These are phyloP conservation scores for Scomberomorus guttatus DNA, from an alignment of 2,797 vertebrate species.

Conservation along the genomic window DNA sequence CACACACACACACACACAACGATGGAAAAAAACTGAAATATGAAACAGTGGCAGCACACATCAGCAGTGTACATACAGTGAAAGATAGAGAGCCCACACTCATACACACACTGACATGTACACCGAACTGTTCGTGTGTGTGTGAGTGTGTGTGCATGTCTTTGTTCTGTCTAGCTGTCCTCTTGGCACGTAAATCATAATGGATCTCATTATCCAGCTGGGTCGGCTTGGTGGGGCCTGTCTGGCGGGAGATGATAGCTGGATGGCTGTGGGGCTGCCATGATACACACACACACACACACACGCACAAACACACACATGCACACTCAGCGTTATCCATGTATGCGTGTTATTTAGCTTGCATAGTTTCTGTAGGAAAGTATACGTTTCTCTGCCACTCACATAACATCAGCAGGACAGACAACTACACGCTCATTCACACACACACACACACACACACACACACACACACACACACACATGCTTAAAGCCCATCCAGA, in stretches of 20 bases:
- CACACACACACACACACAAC: neutral
- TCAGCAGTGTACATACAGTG: conserved; percentile 58
- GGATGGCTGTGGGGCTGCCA: conserved; percentile 69
- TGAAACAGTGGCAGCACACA: conserved; percentile 72
- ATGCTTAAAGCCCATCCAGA: conserved; percentile 73
- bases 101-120: conserved; percentile 57
- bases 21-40: conserved; percentile 61
- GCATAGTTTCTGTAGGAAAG: conserved; percentile 41
- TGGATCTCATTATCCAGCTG: conserved; percentile 85
- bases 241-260: conserved; percentile 82
- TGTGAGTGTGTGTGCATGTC: conserved; percentile 60
- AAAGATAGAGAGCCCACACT: conserved; percentile 43
- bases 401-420: conserved; percentile 29
- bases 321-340: conserved; percentile 43
- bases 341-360: conserved; percentile 54
- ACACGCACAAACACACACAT: conserved; percentile 15
- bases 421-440: neutral
- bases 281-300: conserved; percentile 29
- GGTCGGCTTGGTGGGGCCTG: conserved; percentile 79
- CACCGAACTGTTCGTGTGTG: conserved; percentile 42
- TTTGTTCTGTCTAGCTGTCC: conserved; percentile 79
- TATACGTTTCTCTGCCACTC: conserved; percentile 50
- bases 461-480: neutral
- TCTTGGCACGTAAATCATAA: conserved; percentile 83
- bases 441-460: conserved; percentile 10